A percentile compares a stretch with the other conserved stretches of the same genome.
phyloP scores from a whole-genome alignment of 2,888 invertebrate species.

The Caenorhabditis sp. region DNA sequence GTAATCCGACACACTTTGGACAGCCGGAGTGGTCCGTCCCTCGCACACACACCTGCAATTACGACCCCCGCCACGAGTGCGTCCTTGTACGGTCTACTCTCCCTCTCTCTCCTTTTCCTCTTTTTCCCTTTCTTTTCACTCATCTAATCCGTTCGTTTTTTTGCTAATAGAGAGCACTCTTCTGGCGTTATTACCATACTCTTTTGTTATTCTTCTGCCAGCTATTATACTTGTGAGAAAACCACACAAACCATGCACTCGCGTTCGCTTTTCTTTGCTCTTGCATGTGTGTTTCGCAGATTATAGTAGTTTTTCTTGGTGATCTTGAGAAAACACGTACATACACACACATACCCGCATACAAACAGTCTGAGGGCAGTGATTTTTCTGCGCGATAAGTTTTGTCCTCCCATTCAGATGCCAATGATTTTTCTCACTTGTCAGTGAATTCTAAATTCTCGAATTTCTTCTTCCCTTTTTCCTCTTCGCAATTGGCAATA shows the following conservation, averaged over 20 bases:
- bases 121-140: conserved; percentile 28
- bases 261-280: conserved; percentile 6
- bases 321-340: conserved; percentile 44
- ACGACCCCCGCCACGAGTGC: conserved; percentile 32
- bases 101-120: conserved; percentile 9
- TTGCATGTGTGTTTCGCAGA: conserved; percentile 38
- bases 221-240: background rate
- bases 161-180: conserved; percentile 4
- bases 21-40: conserved; percentile 11
- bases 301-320: conserved; percentile 17
- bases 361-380: conserved; percentile 10
- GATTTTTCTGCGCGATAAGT: conserved; percentile 44
- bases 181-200: background rate
- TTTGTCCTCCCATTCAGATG: conserved; percentile 27
- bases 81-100: conserved; percentile 53
- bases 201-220: background rate
- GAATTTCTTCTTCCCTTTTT: conserved; percentile 4
- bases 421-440: conserved; percentile 4
- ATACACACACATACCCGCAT: conserved; percentile 8
- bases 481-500: background rate
- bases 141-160: conserved; percentile 31
- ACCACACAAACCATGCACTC: background rate
- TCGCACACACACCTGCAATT: conserved; percentile 55
- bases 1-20: conserved; percentile 22
- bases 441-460: no score